phyloP scores from a whole-genome alignment of 2,888 invertebrate species.

The Rhagonycha fulva region DNA sequence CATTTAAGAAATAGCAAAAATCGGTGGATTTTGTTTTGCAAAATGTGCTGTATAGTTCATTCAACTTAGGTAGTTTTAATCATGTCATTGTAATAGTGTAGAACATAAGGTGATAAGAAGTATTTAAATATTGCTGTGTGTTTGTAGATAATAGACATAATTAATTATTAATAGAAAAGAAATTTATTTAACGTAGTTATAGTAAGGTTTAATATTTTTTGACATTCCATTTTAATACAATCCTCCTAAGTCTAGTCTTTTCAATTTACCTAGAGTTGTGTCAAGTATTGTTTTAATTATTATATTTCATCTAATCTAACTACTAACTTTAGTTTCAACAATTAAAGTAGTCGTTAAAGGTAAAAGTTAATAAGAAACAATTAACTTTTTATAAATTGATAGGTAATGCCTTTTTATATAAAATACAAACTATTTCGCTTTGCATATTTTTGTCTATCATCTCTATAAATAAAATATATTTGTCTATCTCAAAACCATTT shows the following conservation, averaged over 20 bases:
- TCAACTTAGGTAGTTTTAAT: constrained; percentile 16
- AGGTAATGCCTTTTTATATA: neutral
- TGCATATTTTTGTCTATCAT: constrained; percentile 18
- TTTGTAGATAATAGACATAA: constrained; percentile 39
- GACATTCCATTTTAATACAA: constrained; percentile 30
- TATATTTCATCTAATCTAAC: neutral
- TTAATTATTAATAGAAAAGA: constrained; percentile 1
- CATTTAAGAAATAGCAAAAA: constrained; percentile 8
- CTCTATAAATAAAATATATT: constrained; percentile 11
- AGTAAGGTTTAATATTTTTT: constrained; percentile 7
- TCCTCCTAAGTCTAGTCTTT: constrained; percentile 1
- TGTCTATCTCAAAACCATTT: constrained; percentile 47
- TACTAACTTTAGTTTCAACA: neutral
- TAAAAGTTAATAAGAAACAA: neutral
- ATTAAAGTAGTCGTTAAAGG: neutral
- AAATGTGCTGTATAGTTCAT: constrained; percentile 17
- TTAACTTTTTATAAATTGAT: neutral
- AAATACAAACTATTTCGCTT: neutral
- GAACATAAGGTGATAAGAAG: constrained; percentile 34
- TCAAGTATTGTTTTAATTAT: neutral
- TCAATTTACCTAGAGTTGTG: neutral
- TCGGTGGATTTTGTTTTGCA: constrained; percentile 17
- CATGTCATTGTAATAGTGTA: constrained; percentile 25
- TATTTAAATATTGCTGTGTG: constrained; percentile 50
- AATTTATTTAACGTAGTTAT: neutral